Base-by-base conservation (phyloP, 1,140 invertebrate species). In the Helicoverpa armigera region DNA sequence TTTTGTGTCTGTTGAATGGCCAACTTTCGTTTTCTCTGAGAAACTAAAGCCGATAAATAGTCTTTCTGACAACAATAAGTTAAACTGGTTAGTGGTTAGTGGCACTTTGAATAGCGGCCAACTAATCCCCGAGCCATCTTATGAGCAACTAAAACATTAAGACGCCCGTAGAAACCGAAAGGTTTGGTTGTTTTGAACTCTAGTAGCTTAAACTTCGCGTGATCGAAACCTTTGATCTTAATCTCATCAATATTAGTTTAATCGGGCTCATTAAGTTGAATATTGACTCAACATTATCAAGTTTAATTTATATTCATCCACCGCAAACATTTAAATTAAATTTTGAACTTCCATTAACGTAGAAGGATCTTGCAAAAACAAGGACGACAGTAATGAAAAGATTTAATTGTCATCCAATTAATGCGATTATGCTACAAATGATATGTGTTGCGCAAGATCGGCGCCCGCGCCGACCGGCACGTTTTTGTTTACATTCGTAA, bases 401-500 rank as follows among this genome's bases (percentile, higher is more conserved):
- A 65, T 67, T 77, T 77, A 65, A 77, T 77, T 51, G 60, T 67
- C 10, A n/a, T 77, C 60, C 58, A 77, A 63, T 65, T 77, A 65
- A 50, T 50, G 60, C 69, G 53, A 77, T 23, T 35, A 35, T 65
- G 43, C 53, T 11, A 70, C 67, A 70, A 48, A 58, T 75, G 73
- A 75, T 74, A 65, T 18, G 23, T 35, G 61, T 67, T 77, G 75
- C 75, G 75, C 60, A 77, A 77, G 60, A 76, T 54, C 60, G 54
- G 43, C 60, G 61, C 75, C 61, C 14, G 61, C 61, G 35, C 23
- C 16, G 75, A 61, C 60, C 35, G 74, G 48, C 75, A 31, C 75
- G 75, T 77, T 77, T 77, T 77, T 77, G 75, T 77, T 77, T 77
- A 77, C 75, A 65, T 60, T 61, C 73, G 58, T 75, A 75, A 61